phyloP scores from a whole-genome alignment of 2,797 vertebrate species.

The Calcarius lapponicus region DNA sequence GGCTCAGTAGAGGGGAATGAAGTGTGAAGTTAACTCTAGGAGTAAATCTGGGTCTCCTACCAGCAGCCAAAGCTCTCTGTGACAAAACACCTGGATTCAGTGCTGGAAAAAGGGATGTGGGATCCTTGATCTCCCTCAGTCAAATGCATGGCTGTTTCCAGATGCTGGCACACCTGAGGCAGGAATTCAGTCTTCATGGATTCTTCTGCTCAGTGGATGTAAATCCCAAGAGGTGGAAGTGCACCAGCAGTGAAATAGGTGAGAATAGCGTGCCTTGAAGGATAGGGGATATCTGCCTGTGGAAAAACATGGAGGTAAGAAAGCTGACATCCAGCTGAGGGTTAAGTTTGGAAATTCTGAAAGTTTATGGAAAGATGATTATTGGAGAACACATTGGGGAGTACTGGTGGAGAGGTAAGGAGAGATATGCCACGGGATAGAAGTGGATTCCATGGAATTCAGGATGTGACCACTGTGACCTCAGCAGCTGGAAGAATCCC shows the following conservation, averaged over 20 bases:
- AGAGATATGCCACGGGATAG: neutral
- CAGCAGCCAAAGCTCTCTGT: neutral
- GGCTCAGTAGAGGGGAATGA: neutral
- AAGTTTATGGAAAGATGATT: neutral
- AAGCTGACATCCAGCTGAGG: neutral
- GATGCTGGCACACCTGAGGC: neutral
- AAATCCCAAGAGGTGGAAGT: neutral
- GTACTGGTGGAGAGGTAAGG: neutral
- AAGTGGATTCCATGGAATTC: neutral
- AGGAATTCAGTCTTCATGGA: neutral
- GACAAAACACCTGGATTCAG: neutral
- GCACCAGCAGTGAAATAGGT: neutral
- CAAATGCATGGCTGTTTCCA: neutral
- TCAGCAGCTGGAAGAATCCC: neutral
- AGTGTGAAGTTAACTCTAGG: neutral
- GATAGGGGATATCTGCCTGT: neutral
- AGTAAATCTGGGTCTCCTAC: neutral
- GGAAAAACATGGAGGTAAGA: neutral
- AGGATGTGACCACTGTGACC: neutral
- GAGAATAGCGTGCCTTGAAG: neutral
- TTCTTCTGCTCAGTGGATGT: neutral
- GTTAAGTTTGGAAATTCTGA: neutral
- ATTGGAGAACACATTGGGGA: neutral
- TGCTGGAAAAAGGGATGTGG: neutral
- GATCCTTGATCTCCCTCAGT: neutral